Conservation (phyloP, 2,888 invertebrate genomes). For the Hyles lineata region DNA sequence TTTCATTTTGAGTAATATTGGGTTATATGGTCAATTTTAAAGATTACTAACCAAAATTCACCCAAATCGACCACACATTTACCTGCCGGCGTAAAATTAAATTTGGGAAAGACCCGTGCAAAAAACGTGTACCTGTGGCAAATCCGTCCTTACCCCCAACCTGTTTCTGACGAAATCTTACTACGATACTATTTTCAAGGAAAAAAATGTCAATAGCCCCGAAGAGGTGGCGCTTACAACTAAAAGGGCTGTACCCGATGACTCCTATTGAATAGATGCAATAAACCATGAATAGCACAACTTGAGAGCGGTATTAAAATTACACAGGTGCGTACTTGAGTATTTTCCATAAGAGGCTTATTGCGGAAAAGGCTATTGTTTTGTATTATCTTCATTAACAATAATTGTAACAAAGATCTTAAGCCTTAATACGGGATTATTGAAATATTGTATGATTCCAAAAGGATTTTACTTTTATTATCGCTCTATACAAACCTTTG, state of each 20-base stretch:
- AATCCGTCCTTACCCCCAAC: conserved; percentile 51
- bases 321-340: conserved; percentile 28
- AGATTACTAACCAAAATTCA: conserved; percentile 24
- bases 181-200: conserved; percentile 70
- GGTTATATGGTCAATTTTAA: neutral
- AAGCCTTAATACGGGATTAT: neutral
- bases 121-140: conserved; percentile 65
- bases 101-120: conserved; percentile 67
- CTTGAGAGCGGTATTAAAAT: conserved; percentile 57
- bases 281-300: conserved; percentile 60
- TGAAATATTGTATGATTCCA: neutral
- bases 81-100: conserved; percentile 48
- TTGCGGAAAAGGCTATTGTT: neutral
- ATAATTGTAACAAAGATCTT: neutral
- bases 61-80: conserved; percentile 30
- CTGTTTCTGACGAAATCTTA: conserved; percentile 63
- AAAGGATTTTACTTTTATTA: neutral
- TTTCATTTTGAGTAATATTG: neutral
- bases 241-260: conserved; percentile 52
- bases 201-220: conserved; percentile 64
- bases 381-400: neutral
- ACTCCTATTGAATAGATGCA: conserved; percentile 55
- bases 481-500: neutral
- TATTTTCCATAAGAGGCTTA: neutral
- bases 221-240: conserved; percentile 74